Evolutionary conservation across 2,113 vertebrate species (phyloP).

Genomic region (Sinocyclocheilus grahami): DNA sequence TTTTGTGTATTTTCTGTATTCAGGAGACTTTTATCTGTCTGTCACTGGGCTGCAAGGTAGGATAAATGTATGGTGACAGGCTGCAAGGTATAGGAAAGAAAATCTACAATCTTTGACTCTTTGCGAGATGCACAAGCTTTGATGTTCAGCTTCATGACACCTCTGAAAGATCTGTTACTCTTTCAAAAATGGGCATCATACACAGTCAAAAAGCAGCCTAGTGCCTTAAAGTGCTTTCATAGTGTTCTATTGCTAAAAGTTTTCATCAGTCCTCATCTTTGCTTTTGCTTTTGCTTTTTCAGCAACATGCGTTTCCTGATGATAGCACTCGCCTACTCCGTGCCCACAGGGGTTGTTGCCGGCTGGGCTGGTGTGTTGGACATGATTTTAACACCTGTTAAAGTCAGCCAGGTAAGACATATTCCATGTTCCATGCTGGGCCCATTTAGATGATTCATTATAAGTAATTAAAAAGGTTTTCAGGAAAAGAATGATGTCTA

Average conservation of each 20-base stretch:
- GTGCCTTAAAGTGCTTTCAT: neutral
- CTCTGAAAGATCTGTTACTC: conserved; percentile 8
- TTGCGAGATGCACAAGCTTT: conserved; percentile 10
- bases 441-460: neutral
- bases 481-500: neutral
- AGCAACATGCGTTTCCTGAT: conserved; percentile 96
- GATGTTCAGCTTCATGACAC: conserved; percentile 26
- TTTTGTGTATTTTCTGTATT: conserved; percentile 20
- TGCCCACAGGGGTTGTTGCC: conserved; percentile 91
- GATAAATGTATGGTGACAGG: conserved; percentile 45
- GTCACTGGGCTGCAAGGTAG: conserved; percentile 37
- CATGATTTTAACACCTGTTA: conserved; percentile 91
- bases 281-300: conserved; percentile 35
- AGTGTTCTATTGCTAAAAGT: neutral
- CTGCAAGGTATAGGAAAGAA: conserved; percentile 17
- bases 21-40: conserved; percentile 50
- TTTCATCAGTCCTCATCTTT: neutral
- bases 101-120: conserved; percentile 9
- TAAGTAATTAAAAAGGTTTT: neutral
- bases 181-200: neutral
- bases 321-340: conserved; percentile 93
- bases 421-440: neutral
- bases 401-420: conserved; percentile 90
- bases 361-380: conserved; percentile 96
- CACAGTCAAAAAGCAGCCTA: neutral